Conservation (phyloP, 2,113 vertebrate genomes). For the Halcyon senegalensis region DNA sequence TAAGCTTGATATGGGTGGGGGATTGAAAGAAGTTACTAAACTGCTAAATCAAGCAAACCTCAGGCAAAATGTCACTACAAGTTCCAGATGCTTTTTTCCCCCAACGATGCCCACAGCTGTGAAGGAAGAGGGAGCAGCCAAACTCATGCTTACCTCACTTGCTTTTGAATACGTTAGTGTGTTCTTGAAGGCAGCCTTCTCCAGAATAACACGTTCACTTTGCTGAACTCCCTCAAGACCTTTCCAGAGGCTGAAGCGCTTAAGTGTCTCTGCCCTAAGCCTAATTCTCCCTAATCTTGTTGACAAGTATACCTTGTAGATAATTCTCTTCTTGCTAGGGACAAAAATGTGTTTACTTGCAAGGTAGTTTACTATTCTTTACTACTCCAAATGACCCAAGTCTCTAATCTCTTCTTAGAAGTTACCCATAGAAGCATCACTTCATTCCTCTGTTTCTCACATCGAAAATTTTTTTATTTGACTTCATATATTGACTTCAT, state of each 20-base stretch:
- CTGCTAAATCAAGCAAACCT: background rate
- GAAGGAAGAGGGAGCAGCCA: background rate
- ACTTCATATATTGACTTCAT: too few species aligned
- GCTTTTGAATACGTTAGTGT: background rate
- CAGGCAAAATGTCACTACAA: background rate
- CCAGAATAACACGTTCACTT: conserved; percentile 22
- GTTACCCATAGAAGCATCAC: background rate
- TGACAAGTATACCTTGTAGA: conserved; percentile 74
- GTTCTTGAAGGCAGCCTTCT: conserved; percentile 16
- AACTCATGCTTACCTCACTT: conserved; percentile 29
- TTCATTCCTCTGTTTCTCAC: background rate
- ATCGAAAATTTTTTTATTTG: background rate
- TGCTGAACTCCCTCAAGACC: conserved; percentile 22
- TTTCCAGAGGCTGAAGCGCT: conserved; percentile 49
- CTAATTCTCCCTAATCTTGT: conserved; percentile 82
- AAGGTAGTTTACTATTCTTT: background rate
- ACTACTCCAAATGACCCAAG: background rate
- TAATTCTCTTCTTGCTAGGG: conserved; percentile 70
- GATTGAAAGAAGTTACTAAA: background rate
- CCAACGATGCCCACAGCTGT: background rate
- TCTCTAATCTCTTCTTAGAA: background rate
- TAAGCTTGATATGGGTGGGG: background rate
- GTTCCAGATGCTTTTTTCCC: background rate
- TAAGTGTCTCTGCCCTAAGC: conserved; percentile 65
- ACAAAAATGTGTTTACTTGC: background rate